Conservation (phyloP, 2,888 invertebrate genomes). For the Amaurobius ferox region DNA sequence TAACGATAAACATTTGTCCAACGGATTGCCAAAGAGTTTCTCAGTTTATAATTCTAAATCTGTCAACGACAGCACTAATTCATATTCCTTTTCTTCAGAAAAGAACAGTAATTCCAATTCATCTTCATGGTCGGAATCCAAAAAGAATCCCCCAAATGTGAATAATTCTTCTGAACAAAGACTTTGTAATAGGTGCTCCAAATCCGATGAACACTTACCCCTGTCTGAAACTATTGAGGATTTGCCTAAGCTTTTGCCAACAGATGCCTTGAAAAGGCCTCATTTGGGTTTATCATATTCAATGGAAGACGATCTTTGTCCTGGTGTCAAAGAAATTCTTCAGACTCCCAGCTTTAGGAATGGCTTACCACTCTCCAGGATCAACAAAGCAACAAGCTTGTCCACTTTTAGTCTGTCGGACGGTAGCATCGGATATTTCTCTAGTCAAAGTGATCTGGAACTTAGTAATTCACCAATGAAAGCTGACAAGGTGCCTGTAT, state of each 20-base stretch:
- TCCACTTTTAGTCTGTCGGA: conserved; percentile 63
- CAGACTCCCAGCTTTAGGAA: conserved; percentile 42
- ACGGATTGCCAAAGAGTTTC: neutral
- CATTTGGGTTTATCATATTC: conserved; percentile 50
- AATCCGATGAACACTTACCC: neutral
- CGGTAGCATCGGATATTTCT: conserved; percentile 54
- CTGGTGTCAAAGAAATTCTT: conserved; percentile 54
- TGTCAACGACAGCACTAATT: neutral
- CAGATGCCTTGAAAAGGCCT: conserved; percentile 49
- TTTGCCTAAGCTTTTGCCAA: conserved; percentile 33
- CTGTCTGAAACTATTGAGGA: conserved; percentile 40
- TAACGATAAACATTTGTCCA: neutral
- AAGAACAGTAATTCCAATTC: neutral
- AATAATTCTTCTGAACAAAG: conserved; percentile 1
- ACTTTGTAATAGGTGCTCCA: conserved; percentile 31
- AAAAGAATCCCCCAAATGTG: neutral
- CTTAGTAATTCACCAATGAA: conserved; percentile 28
- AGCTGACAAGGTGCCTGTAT: conserved; percentile 51
- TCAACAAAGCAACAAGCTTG: conserved; percentile 28
- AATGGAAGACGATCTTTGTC: conserved; percentile 52
- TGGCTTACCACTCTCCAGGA: neutral
- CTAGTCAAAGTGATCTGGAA: conserved; percentile 69
- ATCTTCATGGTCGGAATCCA: neutral
- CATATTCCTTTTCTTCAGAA: neutral
- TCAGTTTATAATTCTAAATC: neutral